A percentile compares a stretch with the other conserved stretches of the same genome.
These are phyloP conservation scores for Drosophila parthenogenetica DNA, from an alignment of 2,888 invertebrate genomes.

Conservation along the genomic window DNA sequence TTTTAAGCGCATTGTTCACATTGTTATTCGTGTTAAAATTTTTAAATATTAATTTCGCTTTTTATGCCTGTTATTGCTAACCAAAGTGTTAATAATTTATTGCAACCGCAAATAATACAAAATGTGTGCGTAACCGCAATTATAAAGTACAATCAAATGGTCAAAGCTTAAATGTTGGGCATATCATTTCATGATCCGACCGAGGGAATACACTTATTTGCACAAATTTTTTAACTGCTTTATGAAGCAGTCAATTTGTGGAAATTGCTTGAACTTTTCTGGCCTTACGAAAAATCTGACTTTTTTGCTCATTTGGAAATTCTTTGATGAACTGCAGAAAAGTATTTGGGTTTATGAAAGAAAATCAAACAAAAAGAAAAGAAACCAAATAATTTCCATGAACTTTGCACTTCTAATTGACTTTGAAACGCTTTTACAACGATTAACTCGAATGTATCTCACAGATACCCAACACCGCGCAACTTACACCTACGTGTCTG, in stretches of 20 bases:
- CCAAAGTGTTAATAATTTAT: conserved; percentile 49
- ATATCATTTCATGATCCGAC: conserved; percentile 1
- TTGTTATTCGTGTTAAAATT: conserved; percentile 27
- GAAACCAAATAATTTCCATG: conserved; percentile 48
- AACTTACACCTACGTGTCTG: conserved; percentile 18
- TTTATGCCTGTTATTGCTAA: not conserved
- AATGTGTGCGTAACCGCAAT: conserved; percentile 28
- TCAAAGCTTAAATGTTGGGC: not conserved
- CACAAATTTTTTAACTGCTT: not conserved
- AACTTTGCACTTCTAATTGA: conserved; percentile 72
- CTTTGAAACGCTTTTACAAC: conserved; percentile 66
- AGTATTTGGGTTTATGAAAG: conserved; percentile 27
- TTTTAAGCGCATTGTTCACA: conserved; percentile 2
- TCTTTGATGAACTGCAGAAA: conserved; percentile 29
- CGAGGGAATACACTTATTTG: not conserved
- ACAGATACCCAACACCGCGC: conserved; percentile 37
- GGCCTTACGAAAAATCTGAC: not conserved
- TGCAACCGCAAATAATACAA: conserved; percentile 23
- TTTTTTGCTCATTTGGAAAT: conserved; percentile 1
- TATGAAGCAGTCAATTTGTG: conserved; percentile 1
- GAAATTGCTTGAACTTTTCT: not conserved
- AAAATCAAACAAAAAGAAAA: conserved; percentile 4
- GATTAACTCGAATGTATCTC: conserved; percentile 72
- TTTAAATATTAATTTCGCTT: conserved; percentile 42
- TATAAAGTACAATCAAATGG: conserved; percentile 30